A percentile compares a stretch with the other conserved stretches of the same genome.
Conservation (phyloP, 2,113 vertebrate genomes). For the Bettongia penicillata region DNA sequence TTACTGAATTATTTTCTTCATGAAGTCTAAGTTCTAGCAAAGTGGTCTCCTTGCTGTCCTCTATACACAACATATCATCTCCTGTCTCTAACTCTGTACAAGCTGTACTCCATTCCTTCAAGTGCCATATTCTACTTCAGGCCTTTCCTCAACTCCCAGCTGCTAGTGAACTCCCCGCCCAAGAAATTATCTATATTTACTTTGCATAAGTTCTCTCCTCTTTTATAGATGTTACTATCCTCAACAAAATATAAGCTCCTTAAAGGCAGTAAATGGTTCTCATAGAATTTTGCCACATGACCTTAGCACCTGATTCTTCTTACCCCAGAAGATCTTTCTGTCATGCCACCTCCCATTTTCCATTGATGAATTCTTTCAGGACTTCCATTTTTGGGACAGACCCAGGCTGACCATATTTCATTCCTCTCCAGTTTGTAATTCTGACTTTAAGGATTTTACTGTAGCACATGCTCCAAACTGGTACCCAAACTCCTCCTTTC, state of each 20-base stretch:
- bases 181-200: not conserved
- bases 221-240: not conserved
- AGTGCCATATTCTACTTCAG: not conserved
- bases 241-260: not conserved
- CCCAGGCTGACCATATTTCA: not conserved
- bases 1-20: not conserved
- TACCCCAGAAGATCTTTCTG: not conserved
- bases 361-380: not conserved
- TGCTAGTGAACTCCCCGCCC: not conserved
- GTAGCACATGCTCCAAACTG: not conserved
- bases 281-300: not conserved
- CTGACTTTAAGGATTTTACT: not conserved
- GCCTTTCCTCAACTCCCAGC: not conserved
- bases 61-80: not conserved
- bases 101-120: not conserved
- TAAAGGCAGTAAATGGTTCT: not conserved
- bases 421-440: not conserved
- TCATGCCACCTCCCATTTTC: not conserved
- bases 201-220: not conserved
- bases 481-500: not conserved
- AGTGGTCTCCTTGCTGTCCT: not conserved
- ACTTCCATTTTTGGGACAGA: not conserved
- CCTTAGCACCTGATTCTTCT: not conserved
- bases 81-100: not conserved
- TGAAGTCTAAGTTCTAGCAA: not conserved